Evolutionary conservation across 2,888 invertebrate species (phyloP), one percentile per base, ranked within the genome.

Genomic region (Trachelus tabidus): DNA sequence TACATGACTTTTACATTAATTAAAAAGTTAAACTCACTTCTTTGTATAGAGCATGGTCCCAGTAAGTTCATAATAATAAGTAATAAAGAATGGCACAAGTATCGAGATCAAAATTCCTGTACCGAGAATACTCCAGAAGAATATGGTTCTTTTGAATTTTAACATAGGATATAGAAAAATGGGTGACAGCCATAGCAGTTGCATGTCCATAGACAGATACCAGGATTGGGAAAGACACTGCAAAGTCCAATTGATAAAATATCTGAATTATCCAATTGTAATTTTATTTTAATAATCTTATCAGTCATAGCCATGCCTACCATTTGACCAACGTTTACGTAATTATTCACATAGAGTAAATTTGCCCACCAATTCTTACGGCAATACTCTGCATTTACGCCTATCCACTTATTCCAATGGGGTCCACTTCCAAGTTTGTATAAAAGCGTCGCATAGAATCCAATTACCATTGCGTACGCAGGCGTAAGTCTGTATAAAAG

Each of bases 361-460:
- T 92, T 92, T 11, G 88, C 84, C 92, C 92, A 92, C 92, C 92
- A 92, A 77, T 90, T 90, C 9, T 87, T 82, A 1, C 86, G 83
- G 79, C 92, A 92, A 75, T 85, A 85, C 34, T 88, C 81, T 40
- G 85, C 85, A 12, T 91, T 89, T 75, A 90, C 89, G n/a, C 91
- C 90, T 73, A 95, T 92, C 85, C 93, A 92, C 12, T 93, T 90
- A 68, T 94, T 92, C 97, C 97, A 97, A 34, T 95, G 91, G 0
- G 96, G 96, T 0, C 97, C 97, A 80, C 94, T 94, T 1, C 95
- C 95, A 15, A 95, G 89, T 87, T 95, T 94, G 12, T 94, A 93
- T 69, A 96, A 92, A 92, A 96, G 93, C 0, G 96, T 96, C 86
- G 95, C 94, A 87, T 96, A 96, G 84, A 96, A 94, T 33, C 95